Conservation (phyloP, 2,888 invertebrate species). For the Cataglyphis altisquamis region DNA sequence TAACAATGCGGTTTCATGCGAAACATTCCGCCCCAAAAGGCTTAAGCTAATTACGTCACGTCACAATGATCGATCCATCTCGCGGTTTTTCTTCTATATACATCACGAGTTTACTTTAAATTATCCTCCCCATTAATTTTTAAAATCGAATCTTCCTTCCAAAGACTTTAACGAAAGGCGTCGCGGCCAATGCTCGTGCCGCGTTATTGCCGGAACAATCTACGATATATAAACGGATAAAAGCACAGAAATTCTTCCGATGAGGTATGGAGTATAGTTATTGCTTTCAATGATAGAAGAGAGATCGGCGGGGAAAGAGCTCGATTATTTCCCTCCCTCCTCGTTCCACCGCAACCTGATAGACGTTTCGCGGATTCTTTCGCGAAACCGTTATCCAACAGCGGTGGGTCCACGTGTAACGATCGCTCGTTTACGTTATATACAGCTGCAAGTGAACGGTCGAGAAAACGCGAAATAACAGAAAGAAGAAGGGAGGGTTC, state of each 20-base stretch:
- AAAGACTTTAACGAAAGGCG: background rate
- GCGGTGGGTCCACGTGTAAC: conserved; percentile 17
- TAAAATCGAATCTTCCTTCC: conserved; percentile 10
- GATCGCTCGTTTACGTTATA: conserved; percentile 49
- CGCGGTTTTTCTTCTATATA: background rate
- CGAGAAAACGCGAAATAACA: conserved; percentile 24
- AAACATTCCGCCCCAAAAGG: background rate
- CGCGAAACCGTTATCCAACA: conserved; percentile 34
- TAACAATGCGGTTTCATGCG: background rate
- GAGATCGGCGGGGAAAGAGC: background rate
- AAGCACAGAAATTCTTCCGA: conserved; percentile 49
- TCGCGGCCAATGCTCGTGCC: background rate
- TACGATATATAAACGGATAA: conserved; percentile 29
- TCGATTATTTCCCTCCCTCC: background rate
- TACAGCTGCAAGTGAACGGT: conserved; percentile 36
- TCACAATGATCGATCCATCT: conserved; percentile 23
- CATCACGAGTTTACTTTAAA: conserved; percentile 30
- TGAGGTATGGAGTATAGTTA: conserved; percentile 45
- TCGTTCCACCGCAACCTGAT: conserved; percentile 15
- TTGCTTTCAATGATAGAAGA: conserved; percentile 31
- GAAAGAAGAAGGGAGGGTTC: background rate
- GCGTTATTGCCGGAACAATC: conserved; percentile 44
- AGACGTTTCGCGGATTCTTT: conserved; percentile 48
- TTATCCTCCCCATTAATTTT: conserved; percentile 38
- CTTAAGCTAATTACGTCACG: conserved; percentile 7